Percentiles rank a stretch among this genome's conserved stretches.
Evolutionary conservation across 2,113 vertebrate genomes (phyloP).

Genomic region (Campylomormyrus numenius): DNA sequence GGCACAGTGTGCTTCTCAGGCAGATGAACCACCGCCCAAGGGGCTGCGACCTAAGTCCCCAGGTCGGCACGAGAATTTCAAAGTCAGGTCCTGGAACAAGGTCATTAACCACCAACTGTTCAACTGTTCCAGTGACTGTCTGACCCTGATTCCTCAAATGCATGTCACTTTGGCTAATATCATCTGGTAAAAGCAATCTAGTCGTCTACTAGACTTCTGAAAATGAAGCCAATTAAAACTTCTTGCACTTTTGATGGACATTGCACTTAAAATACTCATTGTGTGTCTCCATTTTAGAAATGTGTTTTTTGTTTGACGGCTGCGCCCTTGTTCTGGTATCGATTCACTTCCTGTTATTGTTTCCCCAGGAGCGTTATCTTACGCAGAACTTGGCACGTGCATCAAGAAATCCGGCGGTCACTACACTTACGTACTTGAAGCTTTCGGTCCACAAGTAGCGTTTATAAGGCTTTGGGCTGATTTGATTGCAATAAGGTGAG

Average conservation of each 20-base stretch:
- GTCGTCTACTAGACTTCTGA: background rate
- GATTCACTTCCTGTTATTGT: background rate
- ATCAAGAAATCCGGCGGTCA: slow-evolving; percentile 96
- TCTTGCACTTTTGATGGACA: background rate
- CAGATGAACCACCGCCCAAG: too few species aligned
- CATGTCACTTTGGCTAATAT: background rate
- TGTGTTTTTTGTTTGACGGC: background rate
- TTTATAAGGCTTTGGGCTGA: slow-evolving; percentile 90
- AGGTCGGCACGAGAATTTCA: background rate
- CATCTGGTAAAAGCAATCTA: background rate
- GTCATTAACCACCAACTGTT: background rate
- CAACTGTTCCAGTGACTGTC: background rate
- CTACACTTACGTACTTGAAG: slow-evolving; percentile 89
- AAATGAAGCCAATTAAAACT: background rate
- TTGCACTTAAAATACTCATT: background rate
- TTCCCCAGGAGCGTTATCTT: slow-evolving; percentile 78
- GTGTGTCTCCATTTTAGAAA: background rate
- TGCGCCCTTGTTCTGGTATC: background rate
- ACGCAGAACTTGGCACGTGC: slow-evolving; percentile 88
- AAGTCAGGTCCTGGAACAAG: background rate
- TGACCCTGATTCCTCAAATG: background rate
- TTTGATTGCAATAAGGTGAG: slow-evolving; percentile 85
- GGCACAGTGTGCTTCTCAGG: background rate
- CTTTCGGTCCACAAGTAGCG: slow-evolving; percentile 84
- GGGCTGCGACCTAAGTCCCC: background rate